Evolutionary conservation across 2,888 invertebrate species (phyloP), one percentile per base, ranked within the genome.

Genomic region (Isotomurus palustris): DNA sequence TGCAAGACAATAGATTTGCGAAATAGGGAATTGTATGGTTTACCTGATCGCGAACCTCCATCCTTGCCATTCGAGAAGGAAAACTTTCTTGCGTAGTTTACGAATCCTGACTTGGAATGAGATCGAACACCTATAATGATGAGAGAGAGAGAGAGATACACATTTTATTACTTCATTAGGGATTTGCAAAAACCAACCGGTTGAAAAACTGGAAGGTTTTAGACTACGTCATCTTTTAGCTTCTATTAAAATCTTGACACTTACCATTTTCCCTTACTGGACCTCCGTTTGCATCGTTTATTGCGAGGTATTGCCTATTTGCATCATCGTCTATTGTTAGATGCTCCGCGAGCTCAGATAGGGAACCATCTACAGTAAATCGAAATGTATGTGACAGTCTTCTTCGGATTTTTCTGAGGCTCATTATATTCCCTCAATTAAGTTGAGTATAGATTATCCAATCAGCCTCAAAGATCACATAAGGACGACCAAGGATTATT

Each of bases 371-470:
- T 40, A 72, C 69, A 29, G 72, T 72, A 58, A 73, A 72, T 25
- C 73, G 71, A 68, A 74, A 74, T 17, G 74, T 74, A 58, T 73
- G 73, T 19, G 74, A 74, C 41, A 74, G 68, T 38, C 74, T 67
- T 41, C 74, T 69, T 25, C 73, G 69, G 53, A 74, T 71, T 67
- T 72, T 72, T 66, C 72, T 68, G 56, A 73, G 61, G 65, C 72
- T 72, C 72, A 72, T 72, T 29, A 51, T 60, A 43, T n/a, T n/a
- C n/a, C n/a, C 32, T 8, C 8, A 32, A 32, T 32, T 32, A 14
- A 32, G 32, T 32, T 32, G 14, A 32, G 32, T 8, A 32, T 32
- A 32, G 32, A n/a, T n/a, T n/a, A n/a, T n/a, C n/a, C n/a, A n/a
- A n/a, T n/a, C n/a, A n/a, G n/a, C n/a, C n/a, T n/a, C n/a, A n/a